phyloP scores from a whole-genome alignment of 2,113 vertebrate species.

The Dicaeum eximium region DNA sequence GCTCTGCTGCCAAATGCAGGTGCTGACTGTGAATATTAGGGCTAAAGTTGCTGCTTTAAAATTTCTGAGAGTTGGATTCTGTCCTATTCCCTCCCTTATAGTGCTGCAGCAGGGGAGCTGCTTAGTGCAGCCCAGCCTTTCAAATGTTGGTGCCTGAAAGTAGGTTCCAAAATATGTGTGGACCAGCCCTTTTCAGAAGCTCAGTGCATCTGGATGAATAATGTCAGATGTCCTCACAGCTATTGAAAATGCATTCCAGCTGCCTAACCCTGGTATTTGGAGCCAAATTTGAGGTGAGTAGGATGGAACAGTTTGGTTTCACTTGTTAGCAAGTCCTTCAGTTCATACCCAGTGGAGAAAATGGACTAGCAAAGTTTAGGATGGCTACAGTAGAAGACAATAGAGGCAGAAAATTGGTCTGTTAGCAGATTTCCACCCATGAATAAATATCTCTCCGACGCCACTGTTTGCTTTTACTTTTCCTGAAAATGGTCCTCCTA shows the following conservation, averaged over 20 bases:
- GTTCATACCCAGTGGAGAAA: neutral
- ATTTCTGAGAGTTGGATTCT: neutral
- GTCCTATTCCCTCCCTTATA: neutral
- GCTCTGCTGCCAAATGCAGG: neutral
- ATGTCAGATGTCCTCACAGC: neutral
- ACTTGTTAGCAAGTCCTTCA: constrained; percentile 14
- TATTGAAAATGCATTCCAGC: neutral
- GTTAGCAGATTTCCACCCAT: constrained; percentile 7
- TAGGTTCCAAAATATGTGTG: neutral
- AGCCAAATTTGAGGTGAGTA: constrained; percentile 4
- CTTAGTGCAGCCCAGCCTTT: neutral
- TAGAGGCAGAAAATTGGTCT: neutral
- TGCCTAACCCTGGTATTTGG: neutral
- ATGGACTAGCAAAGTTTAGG: neutral
- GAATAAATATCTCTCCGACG: neutral
- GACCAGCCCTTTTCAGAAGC: neutral
- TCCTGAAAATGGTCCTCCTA: neutral
- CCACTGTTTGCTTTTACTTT: neutral
- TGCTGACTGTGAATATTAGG: neutral
- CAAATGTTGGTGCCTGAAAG: neutral
- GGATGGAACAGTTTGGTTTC: neutral
- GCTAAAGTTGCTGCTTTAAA: neutral
- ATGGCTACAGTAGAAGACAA: neutral
- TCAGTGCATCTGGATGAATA: neutral
- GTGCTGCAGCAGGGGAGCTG: neutral